These are phyloP conservation scores for Diorhabda sublineata DNA, from an alignment of 1,140 invertebrate species.

Conservation along the genomic window DNA sequence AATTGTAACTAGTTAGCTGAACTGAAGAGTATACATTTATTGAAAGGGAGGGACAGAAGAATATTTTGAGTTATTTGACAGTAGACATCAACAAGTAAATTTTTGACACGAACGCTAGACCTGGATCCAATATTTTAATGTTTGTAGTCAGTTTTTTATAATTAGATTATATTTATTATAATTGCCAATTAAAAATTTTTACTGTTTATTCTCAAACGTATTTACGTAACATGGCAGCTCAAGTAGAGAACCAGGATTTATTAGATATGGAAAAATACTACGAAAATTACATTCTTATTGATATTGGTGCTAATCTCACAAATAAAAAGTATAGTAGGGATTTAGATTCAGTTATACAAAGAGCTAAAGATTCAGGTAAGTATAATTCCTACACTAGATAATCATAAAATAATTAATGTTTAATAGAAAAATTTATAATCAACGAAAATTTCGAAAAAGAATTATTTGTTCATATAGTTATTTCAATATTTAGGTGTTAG, in stretches of 20 bases:
- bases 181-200: neutral
- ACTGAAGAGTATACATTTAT: no score
- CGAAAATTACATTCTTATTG: conserved; percentile 87
- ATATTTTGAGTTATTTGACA: no score
- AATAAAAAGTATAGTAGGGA: conserved; percentile 93
- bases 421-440: no score
- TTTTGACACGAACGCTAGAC: neutral
- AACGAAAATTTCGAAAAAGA: no score
- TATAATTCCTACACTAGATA: neutral
- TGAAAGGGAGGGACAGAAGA: no score
- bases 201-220: conserved; percentile 9
- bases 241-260: conserved; percentile 20
- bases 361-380: conserved; percentile 86
- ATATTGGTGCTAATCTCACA: conserved; percentile 90
- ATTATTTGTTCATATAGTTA: no score
- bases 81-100: neutral
- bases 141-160: neutral
- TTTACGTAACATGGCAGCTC: conserved; percentile 21
- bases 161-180: conserved; percentile 1
- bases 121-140: neutral
- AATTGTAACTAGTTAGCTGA: no score
- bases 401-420: no score
- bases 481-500: conserved; percentile 66
- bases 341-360: conserved; percentile 85
- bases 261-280: conserved; percentile 58